Base-by-base conservation (phyloP, 2,888 invertebrate genomes). In the Glyphotaelius pellucidus region DNA sequence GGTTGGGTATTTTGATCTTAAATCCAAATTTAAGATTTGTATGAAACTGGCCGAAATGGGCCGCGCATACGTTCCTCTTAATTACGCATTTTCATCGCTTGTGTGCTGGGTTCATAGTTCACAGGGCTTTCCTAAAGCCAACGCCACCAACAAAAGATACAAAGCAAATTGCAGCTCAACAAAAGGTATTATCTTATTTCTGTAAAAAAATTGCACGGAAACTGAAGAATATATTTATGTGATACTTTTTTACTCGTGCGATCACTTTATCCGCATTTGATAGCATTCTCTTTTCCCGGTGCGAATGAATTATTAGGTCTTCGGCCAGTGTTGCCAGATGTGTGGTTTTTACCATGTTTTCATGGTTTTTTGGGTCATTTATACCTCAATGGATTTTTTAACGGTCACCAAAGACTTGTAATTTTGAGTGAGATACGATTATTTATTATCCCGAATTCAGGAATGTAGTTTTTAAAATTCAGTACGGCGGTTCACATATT, bases 231-330 rank as follows among this genome's bases (percentile, higher is more conserved):
- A 67, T n/a, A n/a, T n/a, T n/a, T n/a, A n/a, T n/a, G n/a, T n/a
- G n/a, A 9, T n/a, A 67, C 25, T 30, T 86, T 85, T 42, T 38
- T 42, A 86, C 86, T 86, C 30, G 42, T n/a, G 25, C 19, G 30
- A 30, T 42, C 15, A 86, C 30, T n/a, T 86, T 47, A 86, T 25
- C 30, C 12, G 47, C 42, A 25, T 7, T 86, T n/a, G 25, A 42
- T 86, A 12, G 15, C 35, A 32, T 47, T 86, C 86, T 67, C n/a
- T 42, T 85, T 19, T 47, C 42, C 2, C n/a, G 42, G n/a, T 47
- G 86, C 12, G 47, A n/a, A 31, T 32, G 79, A 79, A 88, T 88
- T 79, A 67, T 88, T 52, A 91, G 91, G 79, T 91, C 83, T 91
- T 89, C 88, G 12, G 42, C 12, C 42, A 42, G 42, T 42, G 42